phyloP scores from a whole-genome alignment of 2,888 invertebrate species.

The Helleia helle region DNA sequence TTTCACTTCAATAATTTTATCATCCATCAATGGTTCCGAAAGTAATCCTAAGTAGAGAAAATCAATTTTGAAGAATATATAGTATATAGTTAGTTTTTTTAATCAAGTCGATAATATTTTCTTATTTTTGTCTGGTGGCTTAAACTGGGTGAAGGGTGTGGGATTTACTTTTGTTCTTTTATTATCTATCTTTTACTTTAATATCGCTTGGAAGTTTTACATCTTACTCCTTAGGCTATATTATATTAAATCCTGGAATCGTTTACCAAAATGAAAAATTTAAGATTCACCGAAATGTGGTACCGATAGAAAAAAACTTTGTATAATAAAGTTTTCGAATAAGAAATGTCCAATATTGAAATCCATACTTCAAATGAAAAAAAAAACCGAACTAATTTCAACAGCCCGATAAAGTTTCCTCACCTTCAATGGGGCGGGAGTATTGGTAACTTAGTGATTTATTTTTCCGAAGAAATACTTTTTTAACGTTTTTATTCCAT shows the following conservation, averaged over 20 bases:
- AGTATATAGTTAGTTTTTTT: no score
- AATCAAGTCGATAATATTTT: no score
- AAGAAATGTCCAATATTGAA: conserved; percentile 67
- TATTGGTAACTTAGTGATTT: conserved; percentile 51
- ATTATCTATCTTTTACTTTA: background rate
- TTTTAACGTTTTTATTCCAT: conserved; percentile 40
- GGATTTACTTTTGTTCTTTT: no score
- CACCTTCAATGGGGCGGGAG: conserved; percentile 49
- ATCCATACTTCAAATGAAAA: conserved; percentile 62
- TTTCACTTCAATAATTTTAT: no score
- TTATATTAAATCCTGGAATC: background rate
- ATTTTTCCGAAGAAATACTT: conserved; percentile 60
- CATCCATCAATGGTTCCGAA: no score
- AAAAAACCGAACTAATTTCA: conserved; percentile 58
- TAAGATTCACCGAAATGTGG: conserved; percentile 1
- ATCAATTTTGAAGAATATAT: no score
- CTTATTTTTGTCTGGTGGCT: no score
- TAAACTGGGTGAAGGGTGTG: no score
- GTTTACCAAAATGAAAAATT: conserved; percentile 3
- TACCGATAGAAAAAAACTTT: background rate
- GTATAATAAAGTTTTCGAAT: conserved; percentile 29
- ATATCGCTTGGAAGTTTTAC: background rate
- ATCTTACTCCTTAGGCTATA: background rate
- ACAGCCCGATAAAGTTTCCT: conserved; percentile 54
- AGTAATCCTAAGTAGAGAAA: no score